Base-by-base conservation (phyloP, 2,113 vertebrate genomes). In the Chaenogobius annularis region DNA sequence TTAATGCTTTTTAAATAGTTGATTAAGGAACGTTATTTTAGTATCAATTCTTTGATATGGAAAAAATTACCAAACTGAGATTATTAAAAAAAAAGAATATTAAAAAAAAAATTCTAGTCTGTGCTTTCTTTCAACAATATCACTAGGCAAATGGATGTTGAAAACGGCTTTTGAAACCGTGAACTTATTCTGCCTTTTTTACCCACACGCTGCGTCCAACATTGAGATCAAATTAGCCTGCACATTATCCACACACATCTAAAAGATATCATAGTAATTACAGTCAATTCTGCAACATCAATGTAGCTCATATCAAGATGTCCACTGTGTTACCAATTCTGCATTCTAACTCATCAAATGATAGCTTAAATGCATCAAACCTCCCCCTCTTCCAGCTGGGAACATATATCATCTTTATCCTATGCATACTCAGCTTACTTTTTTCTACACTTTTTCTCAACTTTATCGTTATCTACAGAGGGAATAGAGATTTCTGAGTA, bases 401-500 rank as follows among this genome's bases (percentile, higher is more conserved):
- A 20, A 62, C 68, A 67, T 72, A 69, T 20, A 64, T n/a, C n/a
- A 22, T 50, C 59, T 31, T 31, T 31, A 31, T 31, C 26, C 26
- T 73, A 71, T 23, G 61, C 50, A 12, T n/a, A 58, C 10, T 19
- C 26, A 19, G 19, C 40, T 61, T 8, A 10, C 19, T 14, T 54
- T 62, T 62, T 68, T 9, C 11, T 43, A 5, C 15, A 8, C 40
- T 22, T 47, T 66, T 44, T 44, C 43, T 75, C 37, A 8, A 46
- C 37, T 71, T 73, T 35, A 46, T 55, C 6, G 1, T 15, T 46
- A 55, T 64, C 50, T 68, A 66, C 70, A 59, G 17, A 4, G 72
- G 75, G 79, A 84, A 75, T 40, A 61, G 70, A 22, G 67, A 79
- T 85, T 88, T 84, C 31, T 77, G 65, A 87, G 82, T 74, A 87